Evolutionary conservation across 2,113 vertebrate species (phyloP), one percentile per base, ranked within the genome.

Genomic region (Macquaria australasica): DNA sequence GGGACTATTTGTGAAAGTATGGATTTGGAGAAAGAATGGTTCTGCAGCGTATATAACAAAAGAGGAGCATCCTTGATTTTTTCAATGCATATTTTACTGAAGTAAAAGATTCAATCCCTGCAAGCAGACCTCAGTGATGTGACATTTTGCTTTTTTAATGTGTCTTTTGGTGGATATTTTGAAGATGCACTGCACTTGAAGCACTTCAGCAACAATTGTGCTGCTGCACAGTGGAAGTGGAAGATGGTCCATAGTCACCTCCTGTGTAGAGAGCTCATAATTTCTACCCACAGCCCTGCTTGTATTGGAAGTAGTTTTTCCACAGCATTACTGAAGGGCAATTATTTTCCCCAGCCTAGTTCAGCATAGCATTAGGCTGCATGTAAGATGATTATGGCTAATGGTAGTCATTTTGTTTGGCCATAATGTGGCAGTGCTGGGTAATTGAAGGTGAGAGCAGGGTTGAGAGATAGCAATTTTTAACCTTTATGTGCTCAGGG

Each of bases 391-490:
- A 94, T 94, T 93, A 90, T 82, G 59, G 84, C 84, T 91, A 92
- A 94, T 94, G 86, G 88, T 34, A 90, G 92, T 85, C 91, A 92
- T 92, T 93, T 90, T 89, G 89, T 92, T 89, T 88, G 82, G 87
- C 83, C 86, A 34, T 93, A 93, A 93, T 90, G 83, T 89, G 86
- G 81, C 87, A 86, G 81, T 75, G 84, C 82, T 53, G 81, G 78
- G 86, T 91, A 90, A 91, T 87, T 90, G 89, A 89, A 86, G 88
- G 78, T 86, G 86, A 89, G 91, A 86, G 84, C 73, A 56, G 59
- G 62, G 53, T 73, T 84, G 85, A 85, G 73, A 81, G 87, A 87
- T 45, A 79, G 85, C 80, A 5, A 85, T 90, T 91, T 90, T 89
- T 84, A 91, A 93, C 88, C 80, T 87, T 87, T 86, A 71, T 87